Base-by-base conservation (phyloP, 2,113 vertebrate species). In the Prunella fulvescens region DNA sequence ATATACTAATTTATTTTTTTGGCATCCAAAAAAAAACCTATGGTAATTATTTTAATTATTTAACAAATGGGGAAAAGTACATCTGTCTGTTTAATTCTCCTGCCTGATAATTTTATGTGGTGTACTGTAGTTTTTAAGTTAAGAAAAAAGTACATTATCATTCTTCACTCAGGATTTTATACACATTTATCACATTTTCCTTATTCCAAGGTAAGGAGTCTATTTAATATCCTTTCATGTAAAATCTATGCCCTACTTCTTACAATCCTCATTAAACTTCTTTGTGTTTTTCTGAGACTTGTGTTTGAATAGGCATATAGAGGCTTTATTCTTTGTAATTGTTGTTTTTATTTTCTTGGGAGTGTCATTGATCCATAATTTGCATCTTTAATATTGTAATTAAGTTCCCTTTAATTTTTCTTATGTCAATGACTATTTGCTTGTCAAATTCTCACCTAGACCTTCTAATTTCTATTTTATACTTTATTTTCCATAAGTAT, bases 361-460 rank as follows among this genome's bases (percentile, higher is more conserved):
- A 81, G 23, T 79, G 23, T 53, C 35, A 86, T 42, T 47, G 69
- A 78, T 81, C 78, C 62, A 19, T 66, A 71, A 74, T 89, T 91
- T 87, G 11, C 83, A 61, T 84, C 47, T 92, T 81, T 76, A 64
- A 50, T 67, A 57, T 40, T 89, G 14, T 70, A 58, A 92, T 64
- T 24, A 87, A 62, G 6, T 61, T 91, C 42, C 14, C 39, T 86
- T 62, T 80, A 51, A 45, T 88, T 76, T 92, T 37, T 50, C 11
- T 80, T 88, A 72, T 0, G 0, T 79, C 73, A 67, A 4, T 48
- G 57, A 44, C 42, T 76, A 64, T 95, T 89, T 95, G 86, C 40
- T 93, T 94, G 65, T 93, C 91, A 92, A 89, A 94, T 96, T 93
- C 60, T 90, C 78, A 79, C 57, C 53, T 91, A 67, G 37, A 29